Evolutionary conservation across 2,113 vertebrate genomes (phyloP), one percentile per base, ranked within the genome.

Genomic region (Phalacrocorax brasilianus): DNA sequence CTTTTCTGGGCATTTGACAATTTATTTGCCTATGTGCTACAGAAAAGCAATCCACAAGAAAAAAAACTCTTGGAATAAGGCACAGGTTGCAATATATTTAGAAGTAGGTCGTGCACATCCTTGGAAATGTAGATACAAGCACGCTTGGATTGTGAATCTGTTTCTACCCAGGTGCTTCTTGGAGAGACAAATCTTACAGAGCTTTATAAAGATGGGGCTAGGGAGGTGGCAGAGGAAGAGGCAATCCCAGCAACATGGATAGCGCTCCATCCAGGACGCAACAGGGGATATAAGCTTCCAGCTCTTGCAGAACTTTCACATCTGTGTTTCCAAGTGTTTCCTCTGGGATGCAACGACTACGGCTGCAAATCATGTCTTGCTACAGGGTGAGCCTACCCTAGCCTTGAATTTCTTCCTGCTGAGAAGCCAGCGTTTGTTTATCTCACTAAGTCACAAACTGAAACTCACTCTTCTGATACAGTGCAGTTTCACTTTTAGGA

Each of bases 261-360:
- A 47, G 28, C 42, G 38, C 28, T 63, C 75, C 56, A 71, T 7
- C 18, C 40, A 77, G 61, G 61, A 62, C 42, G 27, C 44, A 53
- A 11, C 5, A 61, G 14, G 35, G 35, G 16, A 26, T 32, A 62
- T 16, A 45, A 88, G 32, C 8, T 11, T 21, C 15, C 61, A 78
- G 8, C 32, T 72, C 13, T 3, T 38, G n/a, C 21, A 59, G 32
- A 50, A 45, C 32, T 74, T 79, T 32, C 59, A 21, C n/a, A 74
- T 44, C 53, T 66, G 38, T n/a, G n/a, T 44, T 82, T 73, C 53
- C 80, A 66, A 38, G 35, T 12, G n/a, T n/a, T 62, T 7, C 47
- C 45, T 68, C 58, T 47, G 33, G 33, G 58, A 66, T 0, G 5
- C 16, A 17, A 20, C 1, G 2, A 27, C 20, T 22, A 44, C 1